Percentiles rank a stretch among this genome's conserved stretches.
phyloP scores from a whole-genome alignment of 2,888 invertebrate species.

The Ormia ochracea region DNA sequence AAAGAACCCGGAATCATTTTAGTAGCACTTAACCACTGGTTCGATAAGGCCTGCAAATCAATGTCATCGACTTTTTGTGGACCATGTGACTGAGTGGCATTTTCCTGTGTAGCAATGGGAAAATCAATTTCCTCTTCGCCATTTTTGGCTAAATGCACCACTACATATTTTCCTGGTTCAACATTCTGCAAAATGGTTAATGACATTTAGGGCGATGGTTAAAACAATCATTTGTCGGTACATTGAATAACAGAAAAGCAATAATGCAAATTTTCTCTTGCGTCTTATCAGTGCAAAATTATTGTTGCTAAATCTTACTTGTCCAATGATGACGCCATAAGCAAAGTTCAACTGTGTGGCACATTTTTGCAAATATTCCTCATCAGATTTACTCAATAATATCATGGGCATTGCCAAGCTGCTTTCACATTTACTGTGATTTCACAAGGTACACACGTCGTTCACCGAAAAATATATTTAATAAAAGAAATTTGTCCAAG shows the following conservation, averaged over 20 bases:
- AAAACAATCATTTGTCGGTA: not conserved
- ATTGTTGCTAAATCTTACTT: constrained; percentile 79
- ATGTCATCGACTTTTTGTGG: constrained; percentile 67
- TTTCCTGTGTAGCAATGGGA: constrained; percentile 65
- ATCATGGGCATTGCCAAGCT: constrained; percentile 79
- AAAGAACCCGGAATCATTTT: constrained; percentile 95
- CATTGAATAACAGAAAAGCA: not conserved
- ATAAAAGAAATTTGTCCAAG: not conserved
- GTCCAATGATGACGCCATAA: constrained; percentile 87
- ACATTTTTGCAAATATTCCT: constrained; percentile 83
- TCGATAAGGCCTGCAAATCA: constrained; percentile 70
- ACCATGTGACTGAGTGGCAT: constrained; percentile 55
- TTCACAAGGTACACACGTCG: too few species aligned
- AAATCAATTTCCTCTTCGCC: constrained; percentile 78
- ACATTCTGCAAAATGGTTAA: constrained; percentile 71
- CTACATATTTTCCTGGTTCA: constrained; percentile 83
- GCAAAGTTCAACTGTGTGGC: constrained; percentile 81
- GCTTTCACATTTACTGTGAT: constrained; percentile 44
- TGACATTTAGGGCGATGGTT: constrained; percentile 8
- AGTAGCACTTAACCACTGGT: constrained; percentile 90
- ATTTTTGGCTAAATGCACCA: constrained; percentile 88
- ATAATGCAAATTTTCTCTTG: not conserved
- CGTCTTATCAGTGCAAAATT: not conserved
- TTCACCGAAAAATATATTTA: not conserved
- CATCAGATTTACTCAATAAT: constrained; percentile 83